Percentiles rank a stretch among this genome's conserved stretches.
phyloP scores from a whole-genome alignment of 1,140 invertebrate species.

The Lepidurus couesii region DNA sequence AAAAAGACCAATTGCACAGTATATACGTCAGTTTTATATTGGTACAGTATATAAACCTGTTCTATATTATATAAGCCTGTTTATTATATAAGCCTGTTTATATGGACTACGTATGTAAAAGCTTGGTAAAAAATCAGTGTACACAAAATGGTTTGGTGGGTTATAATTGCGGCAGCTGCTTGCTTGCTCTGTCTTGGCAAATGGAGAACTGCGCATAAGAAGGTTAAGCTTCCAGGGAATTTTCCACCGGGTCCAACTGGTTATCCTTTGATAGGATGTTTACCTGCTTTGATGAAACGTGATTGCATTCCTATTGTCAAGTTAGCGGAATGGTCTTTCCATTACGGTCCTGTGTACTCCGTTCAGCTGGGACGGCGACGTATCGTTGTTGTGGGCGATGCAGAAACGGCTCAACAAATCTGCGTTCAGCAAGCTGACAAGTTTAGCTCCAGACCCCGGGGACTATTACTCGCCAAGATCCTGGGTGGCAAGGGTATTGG shows the following conservation, averaged over 20 bases:
- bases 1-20: too few relatives aligned
- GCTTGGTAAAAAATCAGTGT: too few relatives aligned
- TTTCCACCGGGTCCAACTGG: background rate
- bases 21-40: too few relatives aligned
- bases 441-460: background rate
- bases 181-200: background rate
- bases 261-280: background rate
- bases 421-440: background rate
- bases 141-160: background rate
- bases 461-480: background rate
- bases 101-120: too few relatives aligned
- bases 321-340: constrained; percentile 16
- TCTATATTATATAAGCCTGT: too few relatives aligned
- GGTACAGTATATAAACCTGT: too few relatives aligned
- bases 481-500: background rate
- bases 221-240: background rate
- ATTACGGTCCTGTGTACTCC: background rate
- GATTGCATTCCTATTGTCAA: background rate
- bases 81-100: too few relatives aligned
- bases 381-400: background rate
- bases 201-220: background rate
- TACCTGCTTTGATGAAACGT: background rate
- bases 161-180: background rate
- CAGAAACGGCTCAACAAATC: background rate
- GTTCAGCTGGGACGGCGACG: background rate